A percentile compares a stretch with the other conserved stretches of the same genome.
phyloP scores from a whole-genome alignment of 2,888 invertebrate species.

The Labia minor region DNA sequence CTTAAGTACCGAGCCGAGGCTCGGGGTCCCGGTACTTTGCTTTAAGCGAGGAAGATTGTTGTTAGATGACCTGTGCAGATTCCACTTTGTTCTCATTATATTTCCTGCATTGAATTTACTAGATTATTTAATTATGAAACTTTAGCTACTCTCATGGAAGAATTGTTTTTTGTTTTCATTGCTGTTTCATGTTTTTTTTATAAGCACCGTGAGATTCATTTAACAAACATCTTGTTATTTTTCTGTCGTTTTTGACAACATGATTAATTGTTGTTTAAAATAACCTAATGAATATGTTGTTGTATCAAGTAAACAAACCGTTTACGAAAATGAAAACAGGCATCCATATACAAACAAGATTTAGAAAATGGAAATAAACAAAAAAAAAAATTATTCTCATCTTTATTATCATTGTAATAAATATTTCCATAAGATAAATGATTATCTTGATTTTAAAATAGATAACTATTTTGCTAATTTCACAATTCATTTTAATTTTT shows the following conservation, averaged over 20 bases:
- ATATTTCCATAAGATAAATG: background rate
- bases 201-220: background rate
- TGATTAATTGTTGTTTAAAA: constrained; percentile 7
- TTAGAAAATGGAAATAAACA: background rate
- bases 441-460: background rate
- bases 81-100: background rate
- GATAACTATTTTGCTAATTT: too few species aligned
- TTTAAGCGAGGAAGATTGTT: constrained; percentile 18
- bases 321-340: background rate
- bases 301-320: background rate
- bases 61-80: constrained; percentile 19
- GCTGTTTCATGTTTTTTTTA: constrained; percentile 13
- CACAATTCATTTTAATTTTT: too few species aligned
- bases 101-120: background rate
- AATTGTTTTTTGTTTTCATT: background rate
- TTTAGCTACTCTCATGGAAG: background rate
- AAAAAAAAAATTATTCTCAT: background rate
- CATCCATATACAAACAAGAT: background rate
- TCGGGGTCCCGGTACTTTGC: too few species aligned
- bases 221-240: constrained; percentile 7
- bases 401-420: background rate
- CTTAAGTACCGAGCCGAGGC: too few species aligned
- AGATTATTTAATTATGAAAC: background rate
- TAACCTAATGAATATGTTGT: background rate
- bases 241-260: background rate